Conservation (phyloP, 2,113 vertebrate species). For the Rhea americana region DNA sequence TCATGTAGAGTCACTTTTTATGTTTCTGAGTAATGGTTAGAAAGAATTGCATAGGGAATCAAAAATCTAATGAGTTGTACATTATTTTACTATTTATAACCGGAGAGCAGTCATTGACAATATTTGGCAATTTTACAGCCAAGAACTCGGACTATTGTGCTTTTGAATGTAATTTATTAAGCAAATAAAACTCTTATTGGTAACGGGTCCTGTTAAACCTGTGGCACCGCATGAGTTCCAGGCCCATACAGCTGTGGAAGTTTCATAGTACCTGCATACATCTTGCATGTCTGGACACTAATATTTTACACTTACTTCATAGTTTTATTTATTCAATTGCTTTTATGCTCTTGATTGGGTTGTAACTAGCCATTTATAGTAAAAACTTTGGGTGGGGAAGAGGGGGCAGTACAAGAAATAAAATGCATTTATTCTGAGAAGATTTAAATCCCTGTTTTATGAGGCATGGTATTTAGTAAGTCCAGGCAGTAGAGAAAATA, state of each 20-base stretch:
- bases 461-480: conserved; percentile 70
- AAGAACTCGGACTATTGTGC: conserved; percentile 80
- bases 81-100: conserved; percentile 85
- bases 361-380: conserved; percentile 74
- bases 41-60: conserved; percentile 82
- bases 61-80: conserved; percentile 81
- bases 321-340: conserved; percentile 78
- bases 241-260: conserved; percentile 73
- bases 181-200: conserved; percentile 83
- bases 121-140: conserved; percentile 85
- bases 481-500: conserved; percentile 58
- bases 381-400: conserved; percentile 67
- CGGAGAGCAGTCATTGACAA: conserved; percentile 81
- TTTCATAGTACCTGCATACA: conserved; percentile 73
- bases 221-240: conserved; percentile 64
- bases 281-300: conserved; percentile 79
- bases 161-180: conserved; percentile 87
- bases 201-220: conserved; percentile 77
- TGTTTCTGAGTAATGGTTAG: conserved; percentile 81
- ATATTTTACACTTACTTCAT: conserved; percentile 87
- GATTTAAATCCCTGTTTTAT: conserved; percentile 75
- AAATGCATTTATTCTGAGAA: conserved; percentile 69
- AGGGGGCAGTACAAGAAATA: conserved; percentile 46
- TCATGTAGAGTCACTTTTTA: conserved; percentile 76
- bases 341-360: conserved; percentile 75